Evolutionary conservation across 2,888 invertebrate genomes (phyloP).

Genomic region (Tipula vernalis): DNA sequence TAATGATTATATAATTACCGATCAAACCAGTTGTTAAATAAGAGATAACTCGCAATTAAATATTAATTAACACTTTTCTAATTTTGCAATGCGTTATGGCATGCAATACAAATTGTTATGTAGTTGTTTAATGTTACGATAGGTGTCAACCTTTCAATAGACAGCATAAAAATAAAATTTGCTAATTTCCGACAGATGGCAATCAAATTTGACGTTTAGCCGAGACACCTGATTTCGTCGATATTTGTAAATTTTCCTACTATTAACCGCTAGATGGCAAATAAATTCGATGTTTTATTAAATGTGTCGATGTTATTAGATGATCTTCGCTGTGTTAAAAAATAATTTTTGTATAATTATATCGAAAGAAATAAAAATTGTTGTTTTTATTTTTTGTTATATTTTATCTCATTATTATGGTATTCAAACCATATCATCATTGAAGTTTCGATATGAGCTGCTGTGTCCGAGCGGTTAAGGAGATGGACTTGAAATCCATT

Average conservation of each 20-base stretch:
- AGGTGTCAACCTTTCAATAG: not conserved
- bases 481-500: slow-evolving; percentile 12
- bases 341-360: not conserved
- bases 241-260: not conserved
- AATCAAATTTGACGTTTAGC: not conserved
- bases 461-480: slow-evolving; percentile 12
- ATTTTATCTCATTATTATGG: not conserved
- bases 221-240: not conserved
- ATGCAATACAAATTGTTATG: not conserved
- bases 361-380: not conserved
- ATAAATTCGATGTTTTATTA: not conserved
- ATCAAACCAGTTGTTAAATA: not conserved
- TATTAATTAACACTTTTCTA: too few species aligned
- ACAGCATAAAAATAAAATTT: not conserved
- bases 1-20: not conserved
- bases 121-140: not conserved
- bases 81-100: too few species aligned
- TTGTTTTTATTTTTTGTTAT: not conserved
- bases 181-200: not conserved
- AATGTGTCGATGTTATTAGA: not conserved
- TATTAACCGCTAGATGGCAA: not conserved
- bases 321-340: not conserved
- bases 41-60: not conserved
- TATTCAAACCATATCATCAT: not conserved
- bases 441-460: not conserved